Evolutionary conservation across 2,113 vertebrate species (phyloP), one percentile per base, ranked within the genome.

Genomic region (Corythoichthys haematopterus): DNA sequence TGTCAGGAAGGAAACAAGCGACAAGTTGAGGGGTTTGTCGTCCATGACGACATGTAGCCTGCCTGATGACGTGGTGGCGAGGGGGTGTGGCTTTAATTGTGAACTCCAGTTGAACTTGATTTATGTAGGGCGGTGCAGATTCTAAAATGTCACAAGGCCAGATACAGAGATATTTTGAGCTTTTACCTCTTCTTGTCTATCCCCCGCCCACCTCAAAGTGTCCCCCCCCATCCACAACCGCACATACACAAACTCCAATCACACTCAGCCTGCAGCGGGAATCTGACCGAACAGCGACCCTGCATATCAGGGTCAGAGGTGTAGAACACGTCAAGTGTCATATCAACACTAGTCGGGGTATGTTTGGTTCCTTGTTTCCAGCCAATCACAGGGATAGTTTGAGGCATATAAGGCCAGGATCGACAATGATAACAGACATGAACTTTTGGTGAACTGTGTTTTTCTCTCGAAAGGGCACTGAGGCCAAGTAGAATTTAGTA

Each of bases 271-370:
- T 65, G 71, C 71, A 87, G 88, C 80, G 40, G 64, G 72, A 65
- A 70, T 80, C 84, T 92, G 91, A 90, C 91, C 88, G 86, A 84
- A 71, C 83, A 73, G 9, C 63, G 84, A 91, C 87, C 90, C 81
- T 2, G 9, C 62, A 9, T 75, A 85, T 86, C 68, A 62, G 78
- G 89, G 84, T 88, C 83, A 85, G 71, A 85, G 81, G 79, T 84
- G 79, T 72, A 85, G 51, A 82, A 75, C 77, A 77, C 66, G 62
- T 77, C 76, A 65, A 76, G 72, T 82, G 78, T 80, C 80, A 48
- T 71, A 63, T 71, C 64, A 79, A 71, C 81, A 74, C 58, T 73
- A 55, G 79, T 79, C 55, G 13, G 82, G 53, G 53, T 69, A 71
- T 69, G 67, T 86, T 87, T 69, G 66, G 67, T 59, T 75, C 69